Base-by-base conservation (phyloP, 2,797 vertebrate genomes). In the Melanogrammus aeglefinus region DNA sequence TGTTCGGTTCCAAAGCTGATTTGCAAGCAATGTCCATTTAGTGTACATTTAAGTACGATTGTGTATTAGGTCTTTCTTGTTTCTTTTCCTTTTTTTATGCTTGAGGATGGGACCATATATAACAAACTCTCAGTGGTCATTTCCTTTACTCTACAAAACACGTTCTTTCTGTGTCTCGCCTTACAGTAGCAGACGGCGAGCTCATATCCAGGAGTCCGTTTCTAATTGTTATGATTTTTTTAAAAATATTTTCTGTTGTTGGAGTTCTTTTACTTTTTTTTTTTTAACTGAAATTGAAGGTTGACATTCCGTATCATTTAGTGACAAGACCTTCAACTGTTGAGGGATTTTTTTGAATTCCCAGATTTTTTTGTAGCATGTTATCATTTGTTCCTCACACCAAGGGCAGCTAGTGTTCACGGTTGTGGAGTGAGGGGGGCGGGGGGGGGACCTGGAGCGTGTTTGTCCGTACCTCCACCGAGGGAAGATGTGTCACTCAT, bases 401-500 rank as follows among this genome's bases (percentile, higher is more conserved):
- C 82, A 79, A 85, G 39, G 63, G 85, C 84, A 83, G 87, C 90
- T 88, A 63, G 80, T 87, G 85, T 88, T 88, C 44, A 80, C 76
- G 80, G 88, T 83, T 88, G 87, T 79, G 77, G 63, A 81, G 77
- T 85, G 12, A 9, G 63, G n/a, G 24, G n/a, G 63, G 12, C 2
- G 63, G n/a, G 24, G n/a, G 63, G 80, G 83, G 84, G 82, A 85
- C 82, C 82, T 82, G 77, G 91, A 91, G 88, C 88, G 83, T 84
- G 88, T 89, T 86, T 87, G 79, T 92, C 90, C 24, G 88, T 91
- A 90, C 89, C 86, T 91, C 87, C 86, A 92, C 87, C 92, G 93
- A 94, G 92, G 93, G 91, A 94, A 93, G 87, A 92, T 92, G 87
- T 94, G 90, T 93, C 92, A 92, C 90, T 90, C 91, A 92, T 93